These are phyloP conservation scores for Salvelinus alpinus DNA, from an alignment of 2,113 vertebrate genomes.

Conservation along the genomic window DNA sequence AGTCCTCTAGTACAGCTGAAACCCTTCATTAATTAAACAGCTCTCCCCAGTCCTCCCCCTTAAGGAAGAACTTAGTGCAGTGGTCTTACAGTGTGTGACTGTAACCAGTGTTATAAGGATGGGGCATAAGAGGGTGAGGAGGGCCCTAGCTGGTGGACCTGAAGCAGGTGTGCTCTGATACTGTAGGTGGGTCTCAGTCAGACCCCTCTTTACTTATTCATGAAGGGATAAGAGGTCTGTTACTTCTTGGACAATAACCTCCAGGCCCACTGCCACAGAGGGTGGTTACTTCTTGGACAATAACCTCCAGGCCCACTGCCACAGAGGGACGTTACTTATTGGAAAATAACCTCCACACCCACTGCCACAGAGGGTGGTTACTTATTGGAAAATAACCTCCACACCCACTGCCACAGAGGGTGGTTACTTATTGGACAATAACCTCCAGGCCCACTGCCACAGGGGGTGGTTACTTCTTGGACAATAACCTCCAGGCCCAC, in stretches of 20 bases:
- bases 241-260: conserved; percentile 38
- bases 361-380: no score
- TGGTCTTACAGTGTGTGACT: neutral
- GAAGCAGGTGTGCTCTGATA: conserved; percentile 47
- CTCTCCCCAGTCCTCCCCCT: conserved; percentile 38
- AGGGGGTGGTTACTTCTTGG: no score
- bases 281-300: no score
- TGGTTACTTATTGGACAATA: no score
- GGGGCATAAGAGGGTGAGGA: neutral
- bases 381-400: no score
- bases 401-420: no score
- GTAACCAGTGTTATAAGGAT: no score
- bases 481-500: no score
- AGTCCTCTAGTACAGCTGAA: conserved; percentile 48
- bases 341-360: no score
- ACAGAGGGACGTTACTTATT: no score
- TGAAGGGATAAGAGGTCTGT: conserved; percentile 53
- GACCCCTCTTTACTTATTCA: conserved; percentile 63
- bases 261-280: conserved; percentile 30
- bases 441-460: no score
- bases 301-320: no score
- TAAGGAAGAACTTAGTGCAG: conserved; percentile 8
- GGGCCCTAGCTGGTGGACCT: conserved; percentile 19
- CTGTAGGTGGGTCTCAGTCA: conserved; percentile 36
- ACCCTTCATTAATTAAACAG: conserved; percentile 61